Base-by-base conservation (phyloP, 2,888 invertebrate species). In the Keiferia lycopersicella region DNA sequence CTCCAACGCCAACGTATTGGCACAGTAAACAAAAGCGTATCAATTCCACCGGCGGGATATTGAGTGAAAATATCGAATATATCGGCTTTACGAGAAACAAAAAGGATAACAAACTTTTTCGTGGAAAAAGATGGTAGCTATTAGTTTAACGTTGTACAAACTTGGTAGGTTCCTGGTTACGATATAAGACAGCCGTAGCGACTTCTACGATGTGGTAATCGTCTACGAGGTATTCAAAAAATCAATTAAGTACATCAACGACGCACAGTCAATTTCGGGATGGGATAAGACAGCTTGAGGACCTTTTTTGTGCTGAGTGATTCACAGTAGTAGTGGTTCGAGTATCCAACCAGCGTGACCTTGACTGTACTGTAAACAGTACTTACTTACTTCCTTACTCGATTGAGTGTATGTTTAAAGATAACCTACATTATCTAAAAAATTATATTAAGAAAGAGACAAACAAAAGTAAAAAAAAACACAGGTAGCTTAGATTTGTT, bases 1-100 rank as follows among this genome's bases (percentile, higher is more conserved):
- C 59, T 62, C 57, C 16, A 10, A n/a, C 10, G 18, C 57, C 16
- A 10, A n/a, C 10, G 18, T 57, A 22, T 22, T 26, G 14, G 45
- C 2, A n/a, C n/a, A 45, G 45, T n/a, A 45, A 45, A 45, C 45
- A 45, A 45, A 11, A n/a, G 45, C n/a, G 45, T 45, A 45, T 45
- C 7, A n/a, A n/a, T 45, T 16, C 45, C 16, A 16, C 45, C n/a
- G 45, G 45, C 11, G n/a, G 45, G 45, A 16, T 45, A 45, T 45
- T 45, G n/a, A 45, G 45, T 45, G n/a, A 45, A 45, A 45, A 45
- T 45, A 45, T 45, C 45, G 45, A 16, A 45, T 45, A 45, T 45
- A n/a, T n/a, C 41, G 41, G 34, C 10, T 34, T 34, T 60, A 60
- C 14, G 50, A 12, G 14, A 1, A 14, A 16, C 45, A 16, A n/a